Percentiles rank a stretch among this genome's conserved stretches.
Conservation (phyloP, 2,888 invertebrate species). For the Dasysyrphus tricinctus region DNA sequence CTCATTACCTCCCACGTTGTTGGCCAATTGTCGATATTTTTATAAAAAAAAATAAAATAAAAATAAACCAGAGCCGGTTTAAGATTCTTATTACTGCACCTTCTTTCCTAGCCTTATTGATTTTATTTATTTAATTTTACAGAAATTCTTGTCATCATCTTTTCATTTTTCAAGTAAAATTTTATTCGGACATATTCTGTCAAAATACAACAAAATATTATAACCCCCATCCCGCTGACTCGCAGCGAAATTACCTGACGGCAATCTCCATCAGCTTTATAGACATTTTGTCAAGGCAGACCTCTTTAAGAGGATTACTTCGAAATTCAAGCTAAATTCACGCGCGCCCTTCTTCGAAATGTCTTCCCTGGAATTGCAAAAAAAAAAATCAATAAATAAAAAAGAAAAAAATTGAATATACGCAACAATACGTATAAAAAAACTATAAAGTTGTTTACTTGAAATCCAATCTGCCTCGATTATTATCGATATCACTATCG, state of each 20-base stretch:
- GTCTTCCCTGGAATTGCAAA: slow-evolving; percentile 42
- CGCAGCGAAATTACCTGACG: not conserved
- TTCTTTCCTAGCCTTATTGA: not conserved
- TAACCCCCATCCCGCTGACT: slow-evolving; percentile 4
- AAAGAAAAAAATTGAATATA: slow-evolving; percentile 25
- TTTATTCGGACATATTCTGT: slow-evolving; percentile 50
- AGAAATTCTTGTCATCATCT: slow-evolving; percentile 34
- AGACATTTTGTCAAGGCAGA: slow-evolving; percentile 39
- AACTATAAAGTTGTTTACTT: slow-evolving; percentile 70
- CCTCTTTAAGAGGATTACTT: slow-evolving; percentile 65
- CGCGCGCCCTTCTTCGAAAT: slow-evolving; percentile 57
- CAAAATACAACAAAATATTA: slow-evolving; percentile 50
- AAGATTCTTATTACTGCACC: not conserved
- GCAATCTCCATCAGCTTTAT: slow-evolving; percentile 9
- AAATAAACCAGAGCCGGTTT: slow-evolving; percentile 37
- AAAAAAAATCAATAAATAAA: slow-evolving; percentile 15
- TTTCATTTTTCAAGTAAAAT: slow-evolving; percentile 46
- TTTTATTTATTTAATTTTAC: slow-evolving; percentile 2
- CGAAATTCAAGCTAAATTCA: slow-evolving; percentile 60
- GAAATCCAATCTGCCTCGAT: slow-evolving; percentile 74
- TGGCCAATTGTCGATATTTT: not conserved
- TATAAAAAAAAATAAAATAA: not conserved
- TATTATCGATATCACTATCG: slow-evolving; percentile 75
- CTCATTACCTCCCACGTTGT: slow-evolving; percentile 62
- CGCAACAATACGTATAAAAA: slow-evolving; percentile 18